Evolutionary conservation across 2,113 vertebrate genomes (phyloP).

Genomic region (Polypterus senegalus): DNA sequence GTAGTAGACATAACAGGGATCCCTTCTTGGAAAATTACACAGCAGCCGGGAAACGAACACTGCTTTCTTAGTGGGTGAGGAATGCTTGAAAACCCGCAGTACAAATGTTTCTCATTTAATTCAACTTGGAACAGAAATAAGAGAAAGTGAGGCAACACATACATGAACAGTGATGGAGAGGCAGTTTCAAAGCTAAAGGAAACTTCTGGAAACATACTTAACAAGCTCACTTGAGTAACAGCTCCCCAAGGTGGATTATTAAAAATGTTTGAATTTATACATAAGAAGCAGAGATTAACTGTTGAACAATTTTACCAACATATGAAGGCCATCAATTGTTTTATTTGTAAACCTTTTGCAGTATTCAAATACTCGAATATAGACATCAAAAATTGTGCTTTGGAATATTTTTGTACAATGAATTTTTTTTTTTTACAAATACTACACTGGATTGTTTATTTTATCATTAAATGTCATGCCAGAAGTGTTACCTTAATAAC

Average conservation of each 20-base stretch:
- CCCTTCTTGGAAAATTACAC: too few species aligned
- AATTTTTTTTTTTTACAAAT: conserved; percentile 7
- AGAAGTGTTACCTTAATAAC: conserved; percentile 8
- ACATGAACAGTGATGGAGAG: conserved; percentile 1
- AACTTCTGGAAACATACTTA: conserved; percentile 1
- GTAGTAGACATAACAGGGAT: too few species aligned
- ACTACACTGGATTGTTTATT: conserved; percentile 39
- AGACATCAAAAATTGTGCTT: conserved; percentile 2
- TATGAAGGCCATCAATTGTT: not conserved
- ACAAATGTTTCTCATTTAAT: conserved; percentile 20
- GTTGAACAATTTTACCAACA: conserved; percentile 2
- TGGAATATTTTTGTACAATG: not conserved
- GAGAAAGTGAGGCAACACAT: too few species aligned
- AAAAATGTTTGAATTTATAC: conserved; percentile 10
- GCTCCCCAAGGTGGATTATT: conserved; percentile 3
- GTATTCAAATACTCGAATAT: not conserved
- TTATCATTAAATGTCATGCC: conserved; percentile 10
- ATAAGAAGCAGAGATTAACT: conserved; percentile 5
- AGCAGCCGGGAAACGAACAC: too few species aligned
- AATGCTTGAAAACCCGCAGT: too few species aligned
- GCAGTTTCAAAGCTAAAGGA: conserved; percentile 15
- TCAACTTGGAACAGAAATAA: conserved; percentile 10
- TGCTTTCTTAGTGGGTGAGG: too few species aligned
- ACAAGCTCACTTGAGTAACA: not conserved
- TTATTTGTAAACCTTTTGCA: conserved; percentile 5